Evolutionary conservation across 1,140 invertebrate genomes (phyloP).

Genomic region (Euura saliciscinereae): DNA sequence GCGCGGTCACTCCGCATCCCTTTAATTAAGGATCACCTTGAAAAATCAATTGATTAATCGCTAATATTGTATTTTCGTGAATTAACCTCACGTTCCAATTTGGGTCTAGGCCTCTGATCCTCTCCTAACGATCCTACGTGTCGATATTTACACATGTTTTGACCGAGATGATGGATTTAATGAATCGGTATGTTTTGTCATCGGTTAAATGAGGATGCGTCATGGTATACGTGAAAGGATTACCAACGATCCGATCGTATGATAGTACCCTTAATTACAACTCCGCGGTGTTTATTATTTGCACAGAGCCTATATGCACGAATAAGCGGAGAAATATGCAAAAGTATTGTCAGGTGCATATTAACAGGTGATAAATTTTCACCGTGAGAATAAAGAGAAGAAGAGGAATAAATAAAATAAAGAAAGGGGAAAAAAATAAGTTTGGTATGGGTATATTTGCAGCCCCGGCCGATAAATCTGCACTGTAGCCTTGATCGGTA

Average conservation of each 20-base stretch:
- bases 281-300: neutral
- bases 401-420: too few relatives aligned
- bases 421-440: too few relatives aligned
- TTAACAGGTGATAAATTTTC: neutral
- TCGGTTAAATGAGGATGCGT: neutral
- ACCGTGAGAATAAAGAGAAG: neutral
- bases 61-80: too few relatives aligned
- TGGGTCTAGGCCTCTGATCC: constrained; percentile 4
- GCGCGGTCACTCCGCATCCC: too few relatives aligned
- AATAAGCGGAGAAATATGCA: neutral
- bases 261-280: neutral
- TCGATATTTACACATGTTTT: constrained; percentile 17
- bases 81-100: neutral
- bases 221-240: neutral
- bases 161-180: constrained; percentile 36
- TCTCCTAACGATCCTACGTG: neutral
- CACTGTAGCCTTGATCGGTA: constrained; percentile 10
- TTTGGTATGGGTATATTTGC: neutral
- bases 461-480: constrained; percentile 16
- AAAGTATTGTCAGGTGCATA: neutral
- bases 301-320: neutral
- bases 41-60: too few relatives aligned
- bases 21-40: too few relatives aligned
- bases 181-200: constrained; percentile 35
- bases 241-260: neutral